Base-by-base conservation (phyloP, 2,797 vertebrate species). In the Xiphorhynchus erythropygius region DNA sequence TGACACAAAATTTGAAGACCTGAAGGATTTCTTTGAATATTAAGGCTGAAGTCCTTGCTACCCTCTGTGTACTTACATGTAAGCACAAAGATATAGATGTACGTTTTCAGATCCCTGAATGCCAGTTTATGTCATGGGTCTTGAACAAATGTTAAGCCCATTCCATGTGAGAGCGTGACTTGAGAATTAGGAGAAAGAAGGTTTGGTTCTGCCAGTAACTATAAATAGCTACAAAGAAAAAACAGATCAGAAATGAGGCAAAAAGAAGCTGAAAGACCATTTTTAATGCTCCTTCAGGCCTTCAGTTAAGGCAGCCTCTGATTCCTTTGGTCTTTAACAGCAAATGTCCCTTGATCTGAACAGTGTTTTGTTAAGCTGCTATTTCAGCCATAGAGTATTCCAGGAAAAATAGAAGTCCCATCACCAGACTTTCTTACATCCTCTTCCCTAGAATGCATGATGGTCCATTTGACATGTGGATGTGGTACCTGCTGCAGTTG, bases 401-500 rank as follows among this genome's bases (percentile, higher is more conserved):
- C 93, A 89, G 89, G 76, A 88, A 90, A 91, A 81, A 84, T 42
- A 94, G 59, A 33, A 46, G 5, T 68, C 69, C 69, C 71, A 64
- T 78, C 68, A 32, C 67, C 41, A 90, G 77, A 41, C 13, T 78
- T 93, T 33, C 75, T 90, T 68, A 85, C 64, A 71, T 80, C 62
- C 52, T 59, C 37, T 73, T 86, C 92, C 62, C 68, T 95, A 57
- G 89, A 92, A 95, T 91, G 90, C 46, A 68, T 6, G 68, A 62
- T 65, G 73, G 69, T 57, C 83, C 82, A n/a, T 74, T 83, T 91
- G 68, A 80, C 80, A 89, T 71, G 44, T 85, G 84, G 57, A 69
- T 93, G 87, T 71, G 68, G 65, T 94, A 89, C 79, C 62, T 88
- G 85, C 73, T 86, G 82, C 69, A 86, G 69, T 62, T 87, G 83